Evolutionary conservation across 2,888 invertebrate genomes (phyloP).

Genomic region (Parnassius mnemosyne): DNA sequence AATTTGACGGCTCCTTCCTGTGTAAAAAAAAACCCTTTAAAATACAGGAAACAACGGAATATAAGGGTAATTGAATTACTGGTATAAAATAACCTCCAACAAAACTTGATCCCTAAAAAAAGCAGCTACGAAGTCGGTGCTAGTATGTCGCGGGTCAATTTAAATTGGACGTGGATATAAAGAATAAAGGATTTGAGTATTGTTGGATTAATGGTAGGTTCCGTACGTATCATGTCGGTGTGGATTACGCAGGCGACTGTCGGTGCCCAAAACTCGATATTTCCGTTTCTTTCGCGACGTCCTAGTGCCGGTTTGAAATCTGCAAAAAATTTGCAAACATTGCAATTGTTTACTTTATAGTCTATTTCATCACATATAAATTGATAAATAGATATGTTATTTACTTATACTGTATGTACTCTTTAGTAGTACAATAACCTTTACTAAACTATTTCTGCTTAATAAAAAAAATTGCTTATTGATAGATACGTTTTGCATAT

Average conservation of each 20-base stretch:
- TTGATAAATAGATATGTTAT: too few relatives aligned
- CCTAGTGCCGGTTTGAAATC: constrained; percentile 7
- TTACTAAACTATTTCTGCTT: too few relatives aligned
- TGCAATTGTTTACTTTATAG: too few relatives aligned
- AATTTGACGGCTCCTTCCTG: constrained; percentile 72
- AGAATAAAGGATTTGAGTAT: constrained; percentile 38
- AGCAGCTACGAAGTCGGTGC: neutral
- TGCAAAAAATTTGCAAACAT: too few relatives aligned
- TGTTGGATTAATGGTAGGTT: constrained; percentile 55
- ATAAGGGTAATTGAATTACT: constrained; percentile 65
- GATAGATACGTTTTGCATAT: too few relatives aligned
- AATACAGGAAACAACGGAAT: constrained; percentile 60
- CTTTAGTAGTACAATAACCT: too few relatives aligned
- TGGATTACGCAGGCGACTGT: constrained; percentile 50
- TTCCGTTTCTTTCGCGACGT: constrained; percentile 45
- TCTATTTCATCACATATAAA: too few relatives aligned
- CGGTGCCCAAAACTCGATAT: constrained; percentile 66
- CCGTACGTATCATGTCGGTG: constrained; percentile 64
- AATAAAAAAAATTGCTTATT: too few relatives aligned
- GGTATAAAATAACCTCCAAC: constrained; percentile 39
- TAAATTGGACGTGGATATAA: constrained; percentile 36
- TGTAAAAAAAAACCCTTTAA: constrained; percentile 37
- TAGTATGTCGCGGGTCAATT: constrained; percentile 32
- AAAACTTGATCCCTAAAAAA: constrained; percentile 35
- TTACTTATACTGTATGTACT: too few relatives aligned